These are phyloP conservation scores for Poecilia gillii DNA, from an alignment of 2,797 vertebrate genomes.

Conservation along the genomic window DNA sequence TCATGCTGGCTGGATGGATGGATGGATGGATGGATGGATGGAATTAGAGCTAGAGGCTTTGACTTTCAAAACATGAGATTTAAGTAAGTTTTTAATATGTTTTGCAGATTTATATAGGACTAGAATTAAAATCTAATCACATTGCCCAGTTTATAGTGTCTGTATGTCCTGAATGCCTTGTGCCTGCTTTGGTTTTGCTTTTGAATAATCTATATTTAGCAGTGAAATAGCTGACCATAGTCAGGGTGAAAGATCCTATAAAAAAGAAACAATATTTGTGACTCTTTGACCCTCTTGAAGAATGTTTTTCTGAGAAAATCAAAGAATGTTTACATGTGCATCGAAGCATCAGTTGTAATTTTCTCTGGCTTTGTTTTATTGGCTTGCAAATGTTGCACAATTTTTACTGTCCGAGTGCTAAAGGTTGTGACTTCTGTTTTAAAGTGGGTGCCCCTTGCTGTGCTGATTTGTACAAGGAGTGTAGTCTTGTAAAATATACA, in stretches of 20 bases:
- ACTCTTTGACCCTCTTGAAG: conserved; percentile 22
- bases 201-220: conserved; percentile 8
- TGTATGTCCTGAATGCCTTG: background rate
- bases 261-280: background rate
- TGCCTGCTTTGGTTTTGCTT: conserved; percentile 12
- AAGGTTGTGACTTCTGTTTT: conserved; percentile 58
- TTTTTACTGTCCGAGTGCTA: conserved; percentile 48
- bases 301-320: conserved; percentile 46
- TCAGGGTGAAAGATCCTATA: conserved; percentile 11
- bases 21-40: background rate
- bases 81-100: background rate
- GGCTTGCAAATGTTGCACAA: conserved; percentile 67
- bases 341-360: conserved; percentile 33
- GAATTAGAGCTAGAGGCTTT: background rate
- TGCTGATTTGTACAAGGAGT: conserved; percentile 45
- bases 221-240: background rate
- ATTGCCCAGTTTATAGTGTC: conserved; percentile 6
- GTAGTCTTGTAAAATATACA: conserved; percentile 68
- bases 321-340: conserved; percentile 63
- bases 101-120: background rate
- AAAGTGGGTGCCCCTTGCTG: conserved; percentile 45
- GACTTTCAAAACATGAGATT: conserved; percentile 5
- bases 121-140: background rate
- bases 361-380: conserved; percentile 21
- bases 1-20: background rate